These are phyloP conservation scores for Lutjanus campechanus DNA, from an alignment of 2,797 vertebrate species.

Conservation along the genomic window DNA sequence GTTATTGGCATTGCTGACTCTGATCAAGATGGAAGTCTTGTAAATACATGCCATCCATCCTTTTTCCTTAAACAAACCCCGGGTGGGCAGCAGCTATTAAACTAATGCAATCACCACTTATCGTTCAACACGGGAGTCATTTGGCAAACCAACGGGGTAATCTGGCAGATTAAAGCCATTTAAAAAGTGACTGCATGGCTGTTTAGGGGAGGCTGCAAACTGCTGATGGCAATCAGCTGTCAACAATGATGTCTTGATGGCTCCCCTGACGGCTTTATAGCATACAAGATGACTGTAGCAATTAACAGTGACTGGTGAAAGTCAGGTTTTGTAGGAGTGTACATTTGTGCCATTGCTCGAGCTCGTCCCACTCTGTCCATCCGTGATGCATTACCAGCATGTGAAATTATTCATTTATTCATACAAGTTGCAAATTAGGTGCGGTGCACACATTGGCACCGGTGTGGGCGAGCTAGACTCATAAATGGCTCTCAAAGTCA, in stretches of 20 bases:
- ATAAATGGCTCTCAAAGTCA: constrained; percentile 67
- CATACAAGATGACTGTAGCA: constrained; percentile 43
- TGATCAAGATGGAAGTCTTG: constrained; percentile 48
- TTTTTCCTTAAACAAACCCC: constrained; percentile 68
- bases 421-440: constrained; percentile 72
- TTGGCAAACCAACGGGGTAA: constrained; percentile 68
- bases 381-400: constrained; percentile 48
- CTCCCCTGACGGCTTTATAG: constrained; percentile 55
- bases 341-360: constrained; percentile 23
- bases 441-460: constrained; percentile 42
- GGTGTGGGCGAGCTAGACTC: constrained; percentile 69
- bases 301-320: constrained; percentile 50
- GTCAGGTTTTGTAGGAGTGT: constrained; percentile 41
- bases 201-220: constrained; percentile 55
- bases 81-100: constrained; percentile 68
- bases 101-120: constrained; percentile 74
- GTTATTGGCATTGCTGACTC: constrained; percentile 20
- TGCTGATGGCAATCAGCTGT: constrained; percentile 72
- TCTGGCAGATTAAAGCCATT: constrained; percentile 73
- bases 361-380: constrained; percentile 33
- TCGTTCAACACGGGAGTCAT: constrained; percentile 61
- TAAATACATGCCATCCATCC: constrained; percentile 44
- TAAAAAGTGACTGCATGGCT: constrained; percentile 65
- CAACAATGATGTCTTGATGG: constrained; percentile 65
- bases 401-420: constrained; percentile 76